Percentiles rank a stretch among this genome's conserved stretches.
phyloP scores from a whole-genome alignment of 1,140 invertebrate species.

The Aleiodes sp. region DNA sequence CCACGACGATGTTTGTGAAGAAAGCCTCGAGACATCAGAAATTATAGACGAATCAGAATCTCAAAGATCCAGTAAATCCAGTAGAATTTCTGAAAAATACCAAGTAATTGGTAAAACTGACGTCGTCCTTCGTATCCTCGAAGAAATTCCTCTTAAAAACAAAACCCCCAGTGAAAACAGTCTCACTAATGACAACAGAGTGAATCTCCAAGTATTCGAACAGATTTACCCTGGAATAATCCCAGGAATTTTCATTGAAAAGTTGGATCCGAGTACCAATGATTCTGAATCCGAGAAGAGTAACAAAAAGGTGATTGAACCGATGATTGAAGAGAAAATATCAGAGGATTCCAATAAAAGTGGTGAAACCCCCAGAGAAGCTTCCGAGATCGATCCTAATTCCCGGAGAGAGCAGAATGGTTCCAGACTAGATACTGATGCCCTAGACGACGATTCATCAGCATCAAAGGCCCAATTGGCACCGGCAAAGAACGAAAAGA shows the following conservation, averaged over 20 bases:
- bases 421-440: conserved; percentile 51
- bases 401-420: conserved; percentile 55
- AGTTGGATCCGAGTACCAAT: conserved; percentile 20
- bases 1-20: conserved; percentile 63
- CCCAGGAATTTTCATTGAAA: not conserved
- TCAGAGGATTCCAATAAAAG: conserved; percentile 53
- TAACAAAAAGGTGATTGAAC: not conserved
- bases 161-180: no score
- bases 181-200: conserved; percentile 13
- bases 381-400: conserved; percentile 58
- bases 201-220: conserved; percentile 31
- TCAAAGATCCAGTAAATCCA: conserved; percentile 40
- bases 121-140: conserved; percentile 51
- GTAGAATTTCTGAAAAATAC: conserved; percentile 48
- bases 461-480: no score
- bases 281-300: not conserved
- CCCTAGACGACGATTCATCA: conserved; percentile 50
- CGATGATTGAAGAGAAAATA: conserved; percentile 18
- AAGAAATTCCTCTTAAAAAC: conserved; percentile 49
- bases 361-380: conserved; percentile 52
- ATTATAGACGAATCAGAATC: conserved; percentile 56
- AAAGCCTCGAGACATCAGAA: conserved; percentile 61
- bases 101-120: conserved; percentile 49
- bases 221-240: conserved; percentile 23
- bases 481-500: no score